Evolutionary conservation across 2,113 vertebrate genomes (phyloP), one percentile per base, ranked within the genome.

Genomic region (Riparia riparia): DNA sequence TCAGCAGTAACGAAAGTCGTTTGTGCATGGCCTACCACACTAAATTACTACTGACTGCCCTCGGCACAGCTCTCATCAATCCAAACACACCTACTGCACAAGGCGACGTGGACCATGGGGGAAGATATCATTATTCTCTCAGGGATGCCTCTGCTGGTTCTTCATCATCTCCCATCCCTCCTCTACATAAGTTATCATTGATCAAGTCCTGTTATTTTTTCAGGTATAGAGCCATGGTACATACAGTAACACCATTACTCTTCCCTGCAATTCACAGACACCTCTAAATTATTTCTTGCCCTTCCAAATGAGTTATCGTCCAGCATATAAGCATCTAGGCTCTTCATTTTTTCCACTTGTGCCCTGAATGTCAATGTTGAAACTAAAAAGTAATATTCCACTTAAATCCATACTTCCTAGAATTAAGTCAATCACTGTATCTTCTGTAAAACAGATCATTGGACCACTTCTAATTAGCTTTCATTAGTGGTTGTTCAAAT

Each of bases 201-300:
- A 98, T 98, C 97, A 96, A 96, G 82, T 69, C 92, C 87, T 34
- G 34, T 95, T 98, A 93, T 96, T 98, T 97, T 72, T 98, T 89
- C 85, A 64, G 56, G 77, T 96, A 66, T 47, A 90, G 61, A 96
- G 86, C 91, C 84, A 54, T 54, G 84, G 80, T 97, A 95, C 80
- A 80, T 61, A 88, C 54, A 96, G 89, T 85, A 94, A 84, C 66
- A 90, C 82, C 95, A 96, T 98, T 91, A 96, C 54, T 97, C 95
- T 98, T 97, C 73, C 73, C 93, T 90, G 72, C 54, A 82, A 57
- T 58, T 97, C 96, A 41, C 89, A 96, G 93, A 79, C 85, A 94
- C 93, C 61, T 93, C 89, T 93, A 90, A 97, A 92, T 96, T 96
- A 96, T 98, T 95, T 94, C 78, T 90, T 97, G 84, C 60, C 83